phyloP scores from a whole-genome alignment of 2,113 vertebrate species.

The Apeltes quadracus region DNA sequence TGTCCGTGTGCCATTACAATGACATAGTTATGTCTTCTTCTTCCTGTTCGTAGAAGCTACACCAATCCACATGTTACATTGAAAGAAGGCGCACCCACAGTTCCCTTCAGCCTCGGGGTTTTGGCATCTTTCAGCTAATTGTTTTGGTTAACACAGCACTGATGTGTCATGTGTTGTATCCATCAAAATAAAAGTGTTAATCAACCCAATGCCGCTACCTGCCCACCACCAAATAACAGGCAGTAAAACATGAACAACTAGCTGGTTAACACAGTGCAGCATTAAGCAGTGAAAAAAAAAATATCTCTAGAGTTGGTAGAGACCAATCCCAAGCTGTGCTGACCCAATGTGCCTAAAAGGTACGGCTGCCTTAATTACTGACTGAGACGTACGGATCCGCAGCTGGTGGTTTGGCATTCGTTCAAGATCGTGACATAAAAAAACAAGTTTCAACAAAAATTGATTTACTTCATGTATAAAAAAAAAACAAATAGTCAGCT shows the following conservation, averaged over 20 bases:
- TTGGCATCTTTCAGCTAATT: background rate
- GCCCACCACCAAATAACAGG: background rate
- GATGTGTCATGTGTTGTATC: background rate
- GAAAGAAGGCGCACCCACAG: background rate
- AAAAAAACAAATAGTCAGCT: constrained; percentile 27
- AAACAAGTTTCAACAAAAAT: background rate
- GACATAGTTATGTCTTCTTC: background rate
- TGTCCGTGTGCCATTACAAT: background rate
- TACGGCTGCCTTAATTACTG: background rate
- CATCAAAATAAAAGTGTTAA: background rate
- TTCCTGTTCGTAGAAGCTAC: background rate
- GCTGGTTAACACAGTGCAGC: background rate
- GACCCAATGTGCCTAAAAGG: background rate
- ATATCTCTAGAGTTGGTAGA: background rate
- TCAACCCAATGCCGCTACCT: background rate
- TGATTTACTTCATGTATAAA: background rate
- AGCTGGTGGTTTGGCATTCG: background rate
- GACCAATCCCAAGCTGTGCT: background rate
- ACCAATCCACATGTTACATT: background rate
- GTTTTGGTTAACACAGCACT: background rate
- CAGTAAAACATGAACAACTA: background rate
- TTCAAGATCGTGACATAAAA: background rate
- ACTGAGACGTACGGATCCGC: background rate
- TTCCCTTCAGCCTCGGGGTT: background rate
- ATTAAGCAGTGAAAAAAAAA: background rate